These are phyloP conservation scores for Drosophila anomelani DNA, from an alignment of 2,888 invertebrate genomes.

Conservation along the genomic window DNA sequence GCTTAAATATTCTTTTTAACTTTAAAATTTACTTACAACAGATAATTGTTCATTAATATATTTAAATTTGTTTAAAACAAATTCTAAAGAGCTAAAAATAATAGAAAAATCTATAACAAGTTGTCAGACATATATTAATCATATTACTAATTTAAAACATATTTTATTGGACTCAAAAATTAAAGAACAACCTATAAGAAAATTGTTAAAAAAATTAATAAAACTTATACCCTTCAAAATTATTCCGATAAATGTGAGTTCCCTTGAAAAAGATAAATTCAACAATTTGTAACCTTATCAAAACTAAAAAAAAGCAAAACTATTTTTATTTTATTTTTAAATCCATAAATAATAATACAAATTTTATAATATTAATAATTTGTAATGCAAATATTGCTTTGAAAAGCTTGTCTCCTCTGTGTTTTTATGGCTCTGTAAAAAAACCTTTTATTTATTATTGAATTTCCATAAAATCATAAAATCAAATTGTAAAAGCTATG, in stretches of 20 bases:
- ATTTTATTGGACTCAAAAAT: too few species aligned
- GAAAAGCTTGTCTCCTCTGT: neutral
- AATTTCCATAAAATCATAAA: neutral
- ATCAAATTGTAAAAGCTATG: neutral
- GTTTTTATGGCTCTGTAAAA: slow-evolving; percentile 1
- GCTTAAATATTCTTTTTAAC: neutral
- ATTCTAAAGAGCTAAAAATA: too few species aligned
- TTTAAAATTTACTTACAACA: neutral
- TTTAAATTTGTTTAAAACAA: too few species aligned
- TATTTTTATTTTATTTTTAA: too few species aligned
- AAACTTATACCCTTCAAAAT: neutral
- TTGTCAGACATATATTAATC: too few species aligned
- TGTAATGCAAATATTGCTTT: neutral
- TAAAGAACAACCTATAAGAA: too few species aligned
- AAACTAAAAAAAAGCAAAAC: neutral
- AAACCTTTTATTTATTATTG: neutral
- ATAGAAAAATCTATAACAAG: too few species aligned
- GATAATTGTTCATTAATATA: too few species aligned
- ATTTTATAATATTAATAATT: too few species aligned
- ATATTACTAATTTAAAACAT: too few species aligned
- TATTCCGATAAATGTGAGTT: neutral
- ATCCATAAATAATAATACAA: too few species aligned
- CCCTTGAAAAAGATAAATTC: neutral
- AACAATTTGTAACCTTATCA: neutral
- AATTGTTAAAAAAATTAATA: too few species aligned